Base-by-base conservation (phyloP, 1,140 invertebrate genomes). In the Drosophila eugracilis region DNA sequence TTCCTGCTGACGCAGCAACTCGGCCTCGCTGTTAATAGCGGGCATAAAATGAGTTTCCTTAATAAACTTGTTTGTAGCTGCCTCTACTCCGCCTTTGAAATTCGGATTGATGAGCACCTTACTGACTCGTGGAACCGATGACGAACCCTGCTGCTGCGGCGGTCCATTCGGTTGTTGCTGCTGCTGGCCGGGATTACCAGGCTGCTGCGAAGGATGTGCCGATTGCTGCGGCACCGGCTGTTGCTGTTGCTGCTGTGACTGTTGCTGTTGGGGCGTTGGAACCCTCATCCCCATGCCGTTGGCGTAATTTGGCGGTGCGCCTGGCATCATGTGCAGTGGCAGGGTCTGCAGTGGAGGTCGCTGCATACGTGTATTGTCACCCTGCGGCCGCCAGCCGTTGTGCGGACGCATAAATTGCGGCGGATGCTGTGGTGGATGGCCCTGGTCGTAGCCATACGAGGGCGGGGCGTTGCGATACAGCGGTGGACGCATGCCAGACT, bases 91-190 rank as follows among this genome's bases (percentile, higher is more conserved):
- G 5, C 91, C 91, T 59, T 92, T 92, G 34, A 92, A 92, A 54
- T 92, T 92, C 7, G 91, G 91, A 79, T 92, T 92, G 34, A 92
- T 92, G 12, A 92, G 73, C 54, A 92, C 91, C 74, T 92, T 92
- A 52, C 90, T 73, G 5, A 91, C 83, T 2, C 86, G 85, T 21
- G 79, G 60, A 22, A 72, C 69, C 9, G 63, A 22, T 24, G 73
- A 32, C 4, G 84, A 28, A 9, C 34, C 65, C 39, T 28, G 26
- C 39, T 37, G 52, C 19, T 19, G 65, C 5, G 50, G 53, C 0
- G 39, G 63, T 19, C 62, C 62, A 10, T 53, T 67, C 0, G 45
- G 65, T 14, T 58, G 66, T 19, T 37, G 36, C 19, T 30, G 50
- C 47, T 39, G 45, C 6, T 39, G 65, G 3, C 39, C 54, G 4